Base-by-base conservation (phyloP, 1,140 invertebrate species). In the Eurosta solidaginis region DNA sequence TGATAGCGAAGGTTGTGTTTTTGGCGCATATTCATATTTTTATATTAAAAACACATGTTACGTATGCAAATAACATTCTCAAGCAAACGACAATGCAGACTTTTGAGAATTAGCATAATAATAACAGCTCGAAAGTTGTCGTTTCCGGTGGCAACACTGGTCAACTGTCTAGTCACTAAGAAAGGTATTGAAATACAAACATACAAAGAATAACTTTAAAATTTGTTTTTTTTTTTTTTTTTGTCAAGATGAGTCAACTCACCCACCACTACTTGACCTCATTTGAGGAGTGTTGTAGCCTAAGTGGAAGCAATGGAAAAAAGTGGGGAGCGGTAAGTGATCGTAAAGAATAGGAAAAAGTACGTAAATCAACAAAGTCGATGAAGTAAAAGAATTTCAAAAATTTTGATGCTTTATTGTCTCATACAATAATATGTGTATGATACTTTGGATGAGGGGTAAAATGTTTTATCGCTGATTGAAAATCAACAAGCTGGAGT, bases 51-150 rank as follows among this genome's bases (percentile, higher is more conserved):
- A 74, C 73, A 74, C 25, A 74, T 74, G 73, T 74, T 74, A 27
- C 25, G 73, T 47, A 74, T 74, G 73, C 73, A 47, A 22, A 47
- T 74, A 45, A 22, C 73, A 74, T 47, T 74, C 44, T 74, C 27
- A 74, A 47, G 42, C 7, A 47, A 25, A 68, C n/a, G 59, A 22
- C 33, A 47, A 29, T 29, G 6, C 22, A 74, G 73, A 74, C 40
- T 74, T 74, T 47, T 4, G 22, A 74, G 59, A 29, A 74, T 74
- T 74, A 74, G 73, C 73, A 74, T 74, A 74, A 47, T 74, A 74
- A 74, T 74, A 74, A 47, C 44, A 74, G 40, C 25, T 47, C 25
- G 45, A 74, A 74, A 74, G 73, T 74, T 47, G 44, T 14, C 44
- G 73, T 74, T 74, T 74, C 73, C 73, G 73, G 73, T 74, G 73